Percentiles rank a stretch among this genome's conserved stretches.
Evolutionary conservation across 2,797 vertebrate genomes (phyloP).

Genomic region (Stomatorhinus walkeri): DNA sequence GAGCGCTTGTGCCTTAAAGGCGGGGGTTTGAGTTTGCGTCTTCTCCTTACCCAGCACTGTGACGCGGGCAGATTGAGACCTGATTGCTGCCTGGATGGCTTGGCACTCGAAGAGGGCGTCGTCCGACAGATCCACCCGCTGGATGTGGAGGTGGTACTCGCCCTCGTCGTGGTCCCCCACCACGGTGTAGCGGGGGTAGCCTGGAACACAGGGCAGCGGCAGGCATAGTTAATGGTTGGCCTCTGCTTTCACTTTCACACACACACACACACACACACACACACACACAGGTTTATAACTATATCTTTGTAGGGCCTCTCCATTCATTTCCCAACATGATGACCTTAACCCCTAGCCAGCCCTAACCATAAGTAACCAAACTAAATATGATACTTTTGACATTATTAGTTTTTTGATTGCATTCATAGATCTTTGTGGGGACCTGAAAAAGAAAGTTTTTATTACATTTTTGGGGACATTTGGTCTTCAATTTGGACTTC

Average conservation of each 20-base stretch:
- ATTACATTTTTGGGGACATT: background rate
- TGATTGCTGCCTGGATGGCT: slow-evolving; percentile 79
- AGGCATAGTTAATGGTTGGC: background rate
- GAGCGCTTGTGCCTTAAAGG: background rate
- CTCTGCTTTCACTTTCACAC: background rate
- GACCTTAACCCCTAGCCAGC: background rate
- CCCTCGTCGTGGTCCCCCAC: slow-evolving; percentile 79
- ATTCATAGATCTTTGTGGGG: background rate
- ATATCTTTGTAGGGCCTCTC: background rate
- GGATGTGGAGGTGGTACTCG: slow-evolving; percentile 78
- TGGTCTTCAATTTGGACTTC: background rate
- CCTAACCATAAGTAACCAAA: background rate
- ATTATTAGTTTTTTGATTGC: background rate
- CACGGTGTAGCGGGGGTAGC: slow-evolving; percentile 78
- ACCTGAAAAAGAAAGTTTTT: background rate
- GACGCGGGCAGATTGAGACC: slow-evolving; percentile 75
- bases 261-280: background rate
- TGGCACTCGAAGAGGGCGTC: slow-evolving; percentile 83
- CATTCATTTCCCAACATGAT: background rate
- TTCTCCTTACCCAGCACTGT: slow-evolving; percentile 73
- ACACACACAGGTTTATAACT: background rate
- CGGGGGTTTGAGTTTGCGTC: too few relatives aligned
- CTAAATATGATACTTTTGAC: background rate
- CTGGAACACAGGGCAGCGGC: slow-evolving; percentile 44
- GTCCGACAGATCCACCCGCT: slow-evolving; percentile 74